Evolutionary conservation across 2,113 vertebrate species (phyloP).

Genomic region (Rhinichthys klamathensis): DNA sequence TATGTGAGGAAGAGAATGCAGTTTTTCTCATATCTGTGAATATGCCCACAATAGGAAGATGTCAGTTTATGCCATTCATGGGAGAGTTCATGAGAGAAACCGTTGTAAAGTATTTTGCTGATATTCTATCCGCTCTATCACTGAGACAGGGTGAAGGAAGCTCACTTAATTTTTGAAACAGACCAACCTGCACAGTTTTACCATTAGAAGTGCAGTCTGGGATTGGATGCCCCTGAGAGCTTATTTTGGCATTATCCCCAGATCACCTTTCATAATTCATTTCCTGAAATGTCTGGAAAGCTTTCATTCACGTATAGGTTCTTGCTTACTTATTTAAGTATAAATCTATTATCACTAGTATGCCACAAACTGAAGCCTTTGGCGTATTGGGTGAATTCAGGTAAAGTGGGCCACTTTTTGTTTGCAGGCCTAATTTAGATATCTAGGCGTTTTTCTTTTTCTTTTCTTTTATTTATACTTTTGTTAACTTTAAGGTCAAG

Average conservation of each 20-base stretch:
- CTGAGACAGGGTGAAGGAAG: neutral
- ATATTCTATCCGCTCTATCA: constrained; percentile 13
- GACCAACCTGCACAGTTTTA: constrained; percentile 25
- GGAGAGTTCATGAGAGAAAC: neutral
- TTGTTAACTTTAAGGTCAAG: too few relatives aligned
- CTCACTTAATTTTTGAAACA: constrained; percentile 15
- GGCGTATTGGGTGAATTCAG: too few relatives aligned
- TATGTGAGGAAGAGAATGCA: neutral
- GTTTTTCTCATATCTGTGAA: too few relatives aligned
- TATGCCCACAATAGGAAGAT: neutral
- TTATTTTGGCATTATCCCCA: constrained; percentile 39
- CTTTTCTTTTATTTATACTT: too few relatives aligned
- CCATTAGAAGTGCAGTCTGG: constrained; percentile 9
- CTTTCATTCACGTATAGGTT: constrained; percentile 12
- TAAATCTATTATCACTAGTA: neutral
- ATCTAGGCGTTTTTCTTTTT: too few relatives aligned
- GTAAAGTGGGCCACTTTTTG: too few relatives aligned
- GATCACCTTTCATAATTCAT: constrained; percentile 27
- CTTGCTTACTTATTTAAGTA: neutral
- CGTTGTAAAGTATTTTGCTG: constrained; percentile 17
- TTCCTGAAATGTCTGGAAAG: constrained; percentile 39
- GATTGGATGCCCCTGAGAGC: neutral
- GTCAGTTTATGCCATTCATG: constrained; percentile 7
- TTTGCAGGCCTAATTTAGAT: too few relatives aligned
- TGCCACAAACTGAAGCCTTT: neutral